Evolutionary conservation across 1,140 invertebrate genomes (phyloP), one percentile per base, ranked within the genome.

Genomic region (Aphelinus certus): DNA sequence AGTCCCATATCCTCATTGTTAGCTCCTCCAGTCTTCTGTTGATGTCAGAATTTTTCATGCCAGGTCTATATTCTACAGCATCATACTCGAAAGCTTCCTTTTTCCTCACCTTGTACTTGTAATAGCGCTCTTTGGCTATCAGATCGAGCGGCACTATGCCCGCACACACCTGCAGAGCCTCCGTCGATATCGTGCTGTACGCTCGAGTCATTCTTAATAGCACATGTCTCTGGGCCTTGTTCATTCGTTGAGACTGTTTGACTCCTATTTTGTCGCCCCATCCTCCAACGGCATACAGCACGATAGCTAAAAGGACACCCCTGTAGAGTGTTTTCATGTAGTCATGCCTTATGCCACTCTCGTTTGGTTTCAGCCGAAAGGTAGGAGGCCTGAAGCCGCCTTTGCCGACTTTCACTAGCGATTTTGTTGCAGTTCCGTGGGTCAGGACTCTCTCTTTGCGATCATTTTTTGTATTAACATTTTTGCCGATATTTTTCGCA

Each of bases 261-360:
- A n/a, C 26, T 4, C 26, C 4, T n/a, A 6, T 7, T 4, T 6
- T 10, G 4, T 80, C 76, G 5, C 64, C 57, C 81, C 83, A 86
- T 0, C 78, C 78, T 1, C 75, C 70, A 1, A 79, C 81, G 0
- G 78, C 83, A 76, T 86, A 85, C 0, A 74, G 65, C 0, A 79
- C 60, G 26, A 73, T 77, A 0, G 82, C 51, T 0, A 80, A 55
- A 46, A 82, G 80, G 1, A 82, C 63, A 0, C 81, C 81, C 10
- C 60, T 69, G 62, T 84, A 85, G 5, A 81, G 51, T 2, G 72
- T 56, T 45, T 48, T 71, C 7, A 82, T 49, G 1, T 79, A 69
- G 4, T 51, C 64, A 26, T 61, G 78, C n/a, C 65, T 64, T 2
- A 80, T 26, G 7, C 77, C 79, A 76, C 77, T 76, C 2, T 73